Conservation (phyloP, 2,888 invertebrate species). For the Megastigmus dorsalis region DNA sequence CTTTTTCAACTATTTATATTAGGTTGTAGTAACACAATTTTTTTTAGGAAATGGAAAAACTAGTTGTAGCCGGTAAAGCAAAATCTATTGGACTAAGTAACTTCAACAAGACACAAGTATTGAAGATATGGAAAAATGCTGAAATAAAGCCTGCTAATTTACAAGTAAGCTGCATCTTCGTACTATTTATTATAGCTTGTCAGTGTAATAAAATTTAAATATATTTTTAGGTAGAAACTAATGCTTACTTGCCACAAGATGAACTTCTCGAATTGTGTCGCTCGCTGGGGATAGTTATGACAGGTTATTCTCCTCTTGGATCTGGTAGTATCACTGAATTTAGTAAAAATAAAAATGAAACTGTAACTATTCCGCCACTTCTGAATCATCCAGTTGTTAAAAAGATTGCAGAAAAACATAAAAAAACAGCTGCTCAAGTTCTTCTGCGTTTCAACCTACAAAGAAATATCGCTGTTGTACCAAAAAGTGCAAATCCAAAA, state of each 20-base stretch:
- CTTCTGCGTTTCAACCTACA: background rate
- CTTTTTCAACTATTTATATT: no score
- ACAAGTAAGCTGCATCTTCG: no score
- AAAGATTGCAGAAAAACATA: constrained; percentile 1
- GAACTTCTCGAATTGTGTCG: constrained; percentile 1
- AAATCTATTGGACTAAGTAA: constrained; percentile 32
- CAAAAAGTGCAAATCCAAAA: constrained; percentile 19
- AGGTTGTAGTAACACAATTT: background rate
- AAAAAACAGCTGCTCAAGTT: constrained; percentile 25
- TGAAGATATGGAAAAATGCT: constrained; percentile 16
- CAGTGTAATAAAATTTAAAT: background rate
- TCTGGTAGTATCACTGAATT: background rate
- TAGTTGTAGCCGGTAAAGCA: constrained; percentile 16
- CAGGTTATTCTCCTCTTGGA: constrained; percentile 23
- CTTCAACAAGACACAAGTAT: constrained; percentile 21
- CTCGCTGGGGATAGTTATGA: background rate
- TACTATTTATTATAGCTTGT: background rate
- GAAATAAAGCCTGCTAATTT: constrained; percentile 26
- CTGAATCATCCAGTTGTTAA: background rate
- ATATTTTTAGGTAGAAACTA: constrained; percentile 13
- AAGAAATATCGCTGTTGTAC: constrained; percentile 16
- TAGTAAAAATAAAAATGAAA: constrained; percentile 1
- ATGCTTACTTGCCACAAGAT: constrained; percentile 17
- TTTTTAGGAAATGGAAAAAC: constrained; percentile 33
- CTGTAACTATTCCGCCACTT: background rate